phyloP scores from a whole-genome alignment of 1,140 invertebrate species.

The Pomacea maculata region DNA sequence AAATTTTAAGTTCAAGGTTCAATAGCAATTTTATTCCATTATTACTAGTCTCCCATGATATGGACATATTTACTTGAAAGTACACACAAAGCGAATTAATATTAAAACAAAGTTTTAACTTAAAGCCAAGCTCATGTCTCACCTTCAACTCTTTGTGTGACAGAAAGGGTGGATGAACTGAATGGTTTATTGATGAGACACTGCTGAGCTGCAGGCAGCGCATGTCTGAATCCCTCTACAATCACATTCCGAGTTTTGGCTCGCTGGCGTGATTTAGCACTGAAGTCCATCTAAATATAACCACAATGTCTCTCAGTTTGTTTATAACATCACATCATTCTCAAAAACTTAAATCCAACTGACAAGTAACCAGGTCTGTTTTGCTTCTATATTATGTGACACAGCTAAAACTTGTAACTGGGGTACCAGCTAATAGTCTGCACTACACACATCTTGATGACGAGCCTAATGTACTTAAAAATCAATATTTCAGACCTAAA shows the following conservation, averaged over 20 bases:
- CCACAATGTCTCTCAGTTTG: not conserved
- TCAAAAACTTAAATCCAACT: not conserved
- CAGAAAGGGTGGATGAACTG: not conserved
- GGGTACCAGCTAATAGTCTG: not conserved
- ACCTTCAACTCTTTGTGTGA: constrained; percentile 45
- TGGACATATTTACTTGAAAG: not conserved
- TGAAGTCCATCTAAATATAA: constrained; percentile 40
- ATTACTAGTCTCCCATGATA: not conserved
- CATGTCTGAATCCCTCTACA: constrained; percentile 59
- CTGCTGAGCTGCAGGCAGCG: constrained; percentile 47
- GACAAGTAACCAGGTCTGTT: not conserved
- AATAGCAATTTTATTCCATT: not conserved
- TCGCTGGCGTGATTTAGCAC: constrained; percentile 46
- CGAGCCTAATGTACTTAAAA: not conserved
- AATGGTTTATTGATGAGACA: constrained; percentile 23
- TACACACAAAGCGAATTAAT: not conserved
- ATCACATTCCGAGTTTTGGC: constrained; percentile 60
- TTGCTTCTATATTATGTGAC: not conserved
- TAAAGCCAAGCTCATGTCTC: not conserved
- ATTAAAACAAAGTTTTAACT: not conserved
- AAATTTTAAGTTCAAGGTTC: too few relatives aligned
- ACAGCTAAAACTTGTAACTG: not conserved
- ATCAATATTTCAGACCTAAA: not conserved
- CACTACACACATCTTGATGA: not conserved
- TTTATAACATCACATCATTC: not conserved